Base-by-base conservation (phyloP, 2,797 vertebrate genomes). In the Anomalospiza imberbis region DNA sequence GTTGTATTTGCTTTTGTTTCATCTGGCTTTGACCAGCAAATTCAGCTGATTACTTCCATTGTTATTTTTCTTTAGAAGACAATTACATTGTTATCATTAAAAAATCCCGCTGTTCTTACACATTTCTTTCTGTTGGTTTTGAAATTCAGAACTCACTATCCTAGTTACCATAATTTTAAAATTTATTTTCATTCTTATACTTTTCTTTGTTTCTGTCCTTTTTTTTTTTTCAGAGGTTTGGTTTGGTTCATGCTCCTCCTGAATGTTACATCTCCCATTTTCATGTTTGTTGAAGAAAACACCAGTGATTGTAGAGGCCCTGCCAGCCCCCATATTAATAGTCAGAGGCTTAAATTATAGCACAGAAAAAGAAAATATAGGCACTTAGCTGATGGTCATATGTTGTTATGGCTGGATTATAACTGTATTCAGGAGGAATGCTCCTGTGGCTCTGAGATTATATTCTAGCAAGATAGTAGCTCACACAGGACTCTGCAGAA, bases 1-100 rank as follows among this genome's bases (percentile, higher is more conserved):
- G 92, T 89, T 48, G 22, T 91, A 87, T 97, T 97, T 97, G 91
- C 94, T 94, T 97, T 96, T 94, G 85, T 97, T 97, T 97, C 95
- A 96, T 91, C 94, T 96, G 94, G 70, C 91, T 97, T 80, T 90
- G 91, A 60, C 88, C 89, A 87, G 91, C 73, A 93, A 91, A 97
- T 96, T 96, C 3, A 0, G n/a, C 87, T 89, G 84, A 77, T 95
- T 96, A 65, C 78, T 95, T 77, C 76, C 82, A 76, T 88, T 97
- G 93, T 96, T 96, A 70, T 80, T 97, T 96, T 92, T 95, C 89
- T 92, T 96, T 90, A 91, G 85, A 95, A 94, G 88, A 96, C 83
- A 95, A 80, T 93, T 91, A 91, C 40, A 44, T 87, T 94, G 85
- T 96, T 95, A 88, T 77, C 40, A 26, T 93, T 85, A 42, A 13